Evolutionary conservation across 2,888 invertebrate genomes (phyloP).

Genomic region (Serrognathus titanus): DNA sequence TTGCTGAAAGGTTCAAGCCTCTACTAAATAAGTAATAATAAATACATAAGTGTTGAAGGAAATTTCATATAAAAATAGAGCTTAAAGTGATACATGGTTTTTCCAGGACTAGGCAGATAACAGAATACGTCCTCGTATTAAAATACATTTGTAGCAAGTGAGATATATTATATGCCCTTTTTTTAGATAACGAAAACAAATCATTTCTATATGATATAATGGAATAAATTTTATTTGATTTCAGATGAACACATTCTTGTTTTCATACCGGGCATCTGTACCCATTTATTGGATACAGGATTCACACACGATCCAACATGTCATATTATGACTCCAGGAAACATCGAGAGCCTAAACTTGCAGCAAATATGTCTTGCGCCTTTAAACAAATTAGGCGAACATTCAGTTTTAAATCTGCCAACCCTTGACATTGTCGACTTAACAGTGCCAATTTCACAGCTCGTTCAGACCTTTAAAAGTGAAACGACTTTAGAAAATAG

Average conservation of each 20-base stretch:
- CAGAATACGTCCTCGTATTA: no score
- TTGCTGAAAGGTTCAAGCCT: no score
- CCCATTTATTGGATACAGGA: conserved; percentile 82
- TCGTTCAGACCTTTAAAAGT: conserved; percentile 67
- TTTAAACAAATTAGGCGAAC: conserved; percentile 54
- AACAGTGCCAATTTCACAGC: conserved; percentile 61
- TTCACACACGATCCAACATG: conserved; percentile 80
- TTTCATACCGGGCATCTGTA: conserved; percentile 78
- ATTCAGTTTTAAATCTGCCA: conserved; percentile 62
- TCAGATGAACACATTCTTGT: conserved; percentile 78
- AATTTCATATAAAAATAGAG: no score
- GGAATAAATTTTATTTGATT: conserved; percentile 25
- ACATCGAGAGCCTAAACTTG: conserved; percentile 63
- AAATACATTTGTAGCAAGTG: no score
- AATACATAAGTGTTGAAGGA: no score
- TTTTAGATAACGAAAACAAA: no score
- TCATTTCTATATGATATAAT: no score
- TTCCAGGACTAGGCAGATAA: no score
- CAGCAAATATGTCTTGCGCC: conserved; percentile 61
- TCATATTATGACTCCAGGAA: conserved; percentile 67
- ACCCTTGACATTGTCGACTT: conserved; percentile 71
- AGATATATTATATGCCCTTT: no score
- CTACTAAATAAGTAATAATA: no score
- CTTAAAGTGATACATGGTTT: no score
- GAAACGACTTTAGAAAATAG: conserved; percentile 67